These are phyloP conservation scores for Drosophila merina DNA, from an alignment of 2,888 invertebrate species.

Conservation along the genomic window DNA sequence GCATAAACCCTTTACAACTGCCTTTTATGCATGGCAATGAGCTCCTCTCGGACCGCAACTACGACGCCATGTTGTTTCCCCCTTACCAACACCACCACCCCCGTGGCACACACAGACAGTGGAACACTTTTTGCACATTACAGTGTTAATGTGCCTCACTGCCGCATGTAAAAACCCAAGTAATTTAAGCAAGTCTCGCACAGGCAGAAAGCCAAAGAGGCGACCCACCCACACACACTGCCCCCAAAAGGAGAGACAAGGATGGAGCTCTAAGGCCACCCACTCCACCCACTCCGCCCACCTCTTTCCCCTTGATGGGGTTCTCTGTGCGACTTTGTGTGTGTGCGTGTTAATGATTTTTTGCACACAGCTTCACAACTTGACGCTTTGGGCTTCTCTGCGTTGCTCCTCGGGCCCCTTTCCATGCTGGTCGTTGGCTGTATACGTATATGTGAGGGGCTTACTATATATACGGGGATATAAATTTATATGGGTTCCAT, in stretches of 20 bases:
- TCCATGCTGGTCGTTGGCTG: constrained; percentile 29
- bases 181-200: constrained; percentile 69
- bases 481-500: constrained; percentile 67
- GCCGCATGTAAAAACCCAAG: constrained; percentile 80
- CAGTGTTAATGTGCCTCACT: constrained; percentile 83
- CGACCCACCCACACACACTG: constrained; percentile 10
- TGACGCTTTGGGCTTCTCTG: constrained; percentile 67
- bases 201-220: constrained; percentile 32
- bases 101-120: constrained; percentile 49
- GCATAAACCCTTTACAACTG: constrained; percentile 23
- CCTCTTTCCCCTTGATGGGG: neutral
- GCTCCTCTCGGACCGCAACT: constrained; percentile 55
- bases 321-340: constrained; percentile 29
- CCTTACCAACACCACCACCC: constrained; percentile 15
- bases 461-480: constrained; percentile 42
- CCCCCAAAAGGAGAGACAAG: constrained; percentile 16
- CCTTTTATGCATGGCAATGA: constrained; percentile 68
- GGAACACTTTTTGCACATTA: constrained; percentile 81
- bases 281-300: neutral
- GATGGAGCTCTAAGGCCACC: constrained; percentile 10
- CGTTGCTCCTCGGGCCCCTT: constrained; percentile 8
- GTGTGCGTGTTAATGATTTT: constrained; percentile 82
- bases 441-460: constrained; percentile 14
- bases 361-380: constrained; percentile 81
- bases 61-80: constrained; percentile 79